These are phyloP conservation scores for Aspiorhynchus laticeps DNA, from an alignment of 2,113 vertebrate genomes.

Conservation along the genomic window DNA sequence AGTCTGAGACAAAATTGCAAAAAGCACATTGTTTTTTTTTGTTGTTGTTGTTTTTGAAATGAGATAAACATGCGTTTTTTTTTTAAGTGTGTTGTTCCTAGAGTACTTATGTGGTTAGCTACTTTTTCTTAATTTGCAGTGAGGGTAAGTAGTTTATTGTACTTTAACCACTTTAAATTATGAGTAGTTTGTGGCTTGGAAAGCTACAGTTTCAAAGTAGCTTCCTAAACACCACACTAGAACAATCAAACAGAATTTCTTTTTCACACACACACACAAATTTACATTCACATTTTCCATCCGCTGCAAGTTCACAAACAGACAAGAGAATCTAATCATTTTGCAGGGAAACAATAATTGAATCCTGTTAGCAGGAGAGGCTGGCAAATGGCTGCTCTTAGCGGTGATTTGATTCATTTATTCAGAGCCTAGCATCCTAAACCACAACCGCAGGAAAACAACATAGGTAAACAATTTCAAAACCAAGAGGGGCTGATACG, in stretches of 20 bases:
- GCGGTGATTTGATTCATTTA: conserved; percentile 58
- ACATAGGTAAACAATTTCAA: conserved; percentile 60
- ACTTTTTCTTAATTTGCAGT: not conserved
- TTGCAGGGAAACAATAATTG: conserved; percentile 55
- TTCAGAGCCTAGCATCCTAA: conserved; percentile 43
- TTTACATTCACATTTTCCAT: conserved; percentile 19
- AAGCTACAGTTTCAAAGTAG: not conserved
- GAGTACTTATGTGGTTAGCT: not conserved
- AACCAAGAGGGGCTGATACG: conserved; percentile 50
- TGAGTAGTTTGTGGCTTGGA: not conserved
- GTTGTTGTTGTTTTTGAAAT: not conserved
- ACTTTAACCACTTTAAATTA: not conserved
- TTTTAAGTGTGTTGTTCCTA: not conserved
- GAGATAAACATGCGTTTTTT: not conserved
- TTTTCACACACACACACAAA: not conserved
- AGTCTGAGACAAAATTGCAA: not conserved
- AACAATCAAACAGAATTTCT: not conserved
- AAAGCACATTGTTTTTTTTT: not conserved
- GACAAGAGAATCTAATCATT: conserved; percentile 57
- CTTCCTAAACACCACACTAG: not conserved
- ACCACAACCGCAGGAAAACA: conserved; percentile 51
- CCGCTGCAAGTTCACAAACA: conserved; percentile 22
- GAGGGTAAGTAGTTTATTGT: not conserved
- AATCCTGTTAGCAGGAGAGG: conserved; percentile 58
- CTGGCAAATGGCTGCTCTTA: conserved; percentile 55